phyloP scores from a whole-genome alignment of 2,888 invertebrate genomes.

The Zygaena filipendulae region DNA sequence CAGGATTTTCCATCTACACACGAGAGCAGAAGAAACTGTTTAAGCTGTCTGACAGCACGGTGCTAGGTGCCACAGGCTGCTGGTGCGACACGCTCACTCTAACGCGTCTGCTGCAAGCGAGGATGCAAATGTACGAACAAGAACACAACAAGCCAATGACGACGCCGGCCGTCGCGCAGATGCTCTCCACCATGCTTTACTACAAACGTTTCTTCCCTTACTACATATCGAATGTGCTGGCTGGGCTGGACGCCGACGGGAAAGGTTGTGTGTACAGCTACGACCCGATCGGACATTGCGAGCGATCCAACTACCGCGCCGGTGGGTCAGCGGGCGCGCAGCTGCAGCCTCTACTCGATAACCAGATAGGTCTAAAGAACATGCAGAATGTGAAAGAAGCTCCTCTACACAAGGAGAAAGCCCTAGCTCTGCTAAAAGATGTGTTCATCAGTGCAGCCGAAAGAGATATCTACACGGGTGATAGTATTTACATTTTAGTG shows the following conservation, averaged over 20 bases:
- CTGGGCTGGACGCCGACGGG: constrained; percentile 92
- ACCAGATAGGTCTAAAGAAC: constrained; percentile 93
- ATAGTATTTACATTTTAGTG: constrained; percentile 85
- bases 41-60: constrained; percentile 81
- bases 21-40: constrained; percentile 91
- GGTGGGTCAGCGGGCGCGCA: constrained; percentile 92
- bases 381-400: constrained; percentile 75
- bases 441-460: constrained; percentile 98
- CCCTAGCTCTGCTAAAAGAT: constrained; percentile 89
- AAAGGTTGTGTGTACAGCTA: constrained; percentile 96
- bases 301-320: constrained; percentile 84
- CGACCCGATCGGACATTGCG: constrained; percentile 97
- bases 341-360: constrained; percentile 95
- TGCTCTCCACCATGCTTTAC: constrained; percentile 96
- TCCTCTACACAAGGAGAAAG: constrained; percentile 81
- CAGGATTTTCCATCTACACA: constrained; percentile 91
- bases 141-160: constrained; percentile 94
- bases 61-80: constrained; percentile 95
- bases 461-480: constrained; percentile 97
- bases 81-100: constrained; percentile 97
- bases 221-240: constrained; percentile 94
- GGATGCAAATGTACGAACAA: constrained; percentile 95
- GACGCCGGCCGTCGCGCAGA: constrained; percentile 93
- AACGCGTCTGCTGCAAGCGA: constrained; percentile 82
- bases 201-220: constrained; percentile 98